These are phyloP conservation scores for Campylomormyrus tamandua DNA, from an alignment of 2,113 vertebrate species.

Conservation along the genomic window DNA sequence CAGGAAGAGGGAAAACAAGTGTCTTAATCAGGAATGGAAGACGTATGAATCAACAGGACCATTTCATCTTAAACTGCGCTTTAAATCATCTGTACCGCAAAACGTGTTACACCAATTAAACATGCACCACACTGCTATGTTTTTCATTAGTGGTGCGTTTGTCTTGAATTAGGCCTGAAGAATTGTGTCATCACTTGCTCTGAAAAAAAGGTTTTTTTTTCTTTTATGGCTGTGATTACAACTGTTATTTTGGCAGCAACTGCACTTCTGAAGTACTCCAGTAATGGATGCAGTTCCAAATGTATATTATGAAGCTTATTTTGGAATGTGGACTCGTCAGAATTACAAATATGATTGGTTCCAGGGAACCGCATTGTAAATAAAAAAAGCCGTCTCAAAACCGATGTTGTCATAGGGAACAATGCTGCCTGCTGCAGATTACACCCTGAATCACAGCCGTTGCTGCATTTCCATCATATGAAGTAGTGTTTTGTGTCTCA, in stretches of 20 bases:
- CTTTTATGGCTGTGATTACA: background rate
- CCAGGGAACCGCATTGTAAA: background rate
- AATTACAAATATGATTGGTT: background rate
- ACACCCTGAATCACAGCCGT: background rate
- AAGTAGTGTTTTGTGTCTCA: background rate
- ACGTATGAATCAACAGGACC: background rate
- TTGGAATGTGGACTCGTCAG: background rate
- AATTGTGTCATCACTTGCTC: conserved; percentile 5
- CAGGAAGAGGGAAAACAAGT: background rate
- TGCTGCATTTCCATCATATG: background rate
- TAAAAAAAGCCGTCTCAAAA: background rate
- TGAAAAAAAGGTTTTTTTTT: background rate
- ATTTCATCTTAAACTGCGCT: background rate
- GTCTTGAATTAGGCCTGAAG: conserved; percentile 5
- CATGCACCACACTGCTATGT: background rate
- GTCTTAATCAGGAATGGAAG: background rate
- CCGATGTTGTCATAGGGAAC: background rate
- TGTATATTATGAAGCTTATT: background rate
- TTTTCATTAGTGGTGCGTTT: conserved; percentile 1
- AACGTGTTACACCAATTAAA: background rate
- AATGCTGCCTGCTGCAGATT: no score
- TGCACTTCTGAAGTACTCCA: background rate
- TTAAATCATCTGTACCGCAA: conserved; percentile 1
- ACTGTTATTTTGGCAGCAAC: conserved; percentile 1
- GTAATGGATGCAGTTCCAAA: conserved; percentile 7